Percentiles rank a stretch among this genome's conserved stretches.
Conservation (phyloP, 2,113 vertebrate genomes). For the Heterocephalus glaber region DNA sequence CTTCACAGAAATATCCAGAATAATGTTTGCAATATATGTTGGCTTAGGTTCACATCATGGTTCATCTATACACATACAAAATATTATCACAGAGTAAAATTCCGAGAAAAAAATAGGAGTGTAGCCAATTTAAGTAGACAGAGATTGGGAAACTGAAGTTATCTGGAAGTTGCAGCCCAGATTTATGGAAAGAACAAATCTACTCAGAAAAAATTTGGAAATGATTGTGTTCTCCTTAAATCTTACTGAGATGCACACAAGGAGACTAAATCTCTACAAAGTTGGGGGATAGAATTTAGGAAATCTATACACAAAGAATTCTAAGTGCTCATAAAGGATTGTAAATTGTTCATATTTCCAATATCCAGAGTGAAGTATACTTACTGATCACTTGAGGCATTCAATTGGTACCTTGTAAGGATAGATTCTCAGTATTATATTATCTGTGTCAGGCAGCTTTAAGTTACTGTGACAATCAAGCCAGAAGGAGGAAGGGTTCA, state of each 20-base stretch:
- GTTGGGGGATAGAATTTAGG: background rate
- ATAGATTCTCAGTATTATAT: background rate
- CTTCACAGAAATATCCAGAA: background rate
- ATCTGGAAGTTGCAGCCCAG: background rate
- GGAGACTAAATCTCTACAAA: background rate
- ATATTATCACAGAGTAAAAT: background rate
- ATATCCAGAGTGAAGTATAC: background rate
- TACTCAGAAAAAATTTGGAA: background rate
- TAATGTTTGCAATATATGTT: background rate
- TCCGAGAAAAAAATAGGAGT: background rate
- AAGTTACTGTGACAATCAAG: background rate
- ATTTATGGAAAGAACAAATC: background rate
- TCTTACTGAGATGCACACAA: background rate
- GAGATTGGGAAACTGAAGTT: background rate
- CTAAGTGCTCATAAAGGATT: background rate
- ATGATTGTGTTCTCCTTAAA: background rate
- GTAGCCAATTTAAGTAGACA: background rate
- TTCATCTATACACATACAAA: background rate
- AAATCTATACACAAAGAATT: background rate
- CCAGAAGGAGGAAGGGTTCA: background rate
- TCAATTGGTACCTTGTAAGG: background rate
- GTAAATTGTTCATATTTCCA: background rate
- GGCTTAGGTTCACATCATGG: accelerated
- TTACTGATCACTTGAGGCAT: background rate
- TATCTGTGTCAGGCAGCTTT: background rate